These are phyloP conservation scores for Cyclina sinensis DNA, from an alignment of 1,140 invertebrate species.

Conservation along the genomic window DNA sequence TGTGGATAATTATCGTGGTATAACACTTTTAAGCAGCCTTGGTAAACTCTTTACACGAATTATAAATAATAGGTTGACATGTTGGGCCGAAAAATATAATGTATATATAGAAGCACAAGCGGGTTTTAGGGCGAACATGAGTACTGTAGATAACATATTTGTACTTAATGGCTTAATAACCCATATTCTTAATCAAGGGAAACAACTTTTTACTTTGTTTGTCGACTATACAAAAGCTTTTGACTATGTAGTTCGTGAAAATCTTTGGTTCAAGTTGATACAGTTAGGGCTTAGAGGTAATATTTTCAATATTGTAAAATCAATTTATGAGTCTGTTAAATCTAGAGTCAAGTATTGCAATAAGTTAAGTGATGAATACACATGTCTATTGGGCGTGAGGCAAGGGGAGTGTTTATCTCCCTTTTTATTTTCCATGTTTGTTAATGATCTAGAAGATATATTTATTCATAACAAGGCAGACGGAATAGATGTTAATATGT, in stretches of 20 bases:
- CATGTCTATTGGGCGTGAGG: slow-evolving; percentile 10
- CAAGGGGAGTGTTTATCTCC: too few species aligned
- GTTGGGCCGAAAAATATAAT: too few species aligned
- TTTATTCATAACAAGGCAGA: too few species aligned
- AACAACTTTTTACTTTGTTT: slow-evolving; percentile 2
- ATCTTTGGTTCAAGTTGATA: slow-evolving; percentile 28
- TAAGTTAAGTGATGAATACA: too few species aligned
- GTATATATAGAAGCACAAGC: too few species aligned
- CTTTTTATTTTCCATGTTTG: too few species aligned
- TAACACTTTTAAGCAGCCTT: too few species aligned
- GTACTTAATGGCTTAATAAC: not conserved
- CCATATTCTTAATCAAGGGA: slow-evolving; percentile 39
- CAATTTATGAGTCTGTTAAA: too few species aligned
- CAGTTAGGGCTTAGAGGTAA: slow-evolving; percentile 34
- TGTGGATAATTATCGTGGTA: slow-evolving; percentile 37
- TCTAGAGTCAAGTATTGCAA: too few species aligned
- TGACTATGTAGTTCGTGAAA: slow-evolving; percentile 34
- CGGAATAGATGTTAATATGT: too few species aligned
- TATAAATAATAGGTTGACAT: slow-evolving; percentile 52
- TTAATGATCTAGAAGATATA: too few species aligned
- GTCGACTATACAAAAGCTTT: slow-evolving; percentile 53
- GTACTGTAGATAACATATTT: slow-evolving; percentile 7
- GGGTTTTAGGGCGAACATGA: slow-evolving; percentile 5
- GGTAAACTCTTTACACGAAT: slow-evolving; percentile 42
- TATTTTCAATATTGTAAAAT: too few species aligned